phyloP scores from a whole-genome alignment of 2,888 invertebrate species.

The Drosophila parthenogenetica region DNA sequence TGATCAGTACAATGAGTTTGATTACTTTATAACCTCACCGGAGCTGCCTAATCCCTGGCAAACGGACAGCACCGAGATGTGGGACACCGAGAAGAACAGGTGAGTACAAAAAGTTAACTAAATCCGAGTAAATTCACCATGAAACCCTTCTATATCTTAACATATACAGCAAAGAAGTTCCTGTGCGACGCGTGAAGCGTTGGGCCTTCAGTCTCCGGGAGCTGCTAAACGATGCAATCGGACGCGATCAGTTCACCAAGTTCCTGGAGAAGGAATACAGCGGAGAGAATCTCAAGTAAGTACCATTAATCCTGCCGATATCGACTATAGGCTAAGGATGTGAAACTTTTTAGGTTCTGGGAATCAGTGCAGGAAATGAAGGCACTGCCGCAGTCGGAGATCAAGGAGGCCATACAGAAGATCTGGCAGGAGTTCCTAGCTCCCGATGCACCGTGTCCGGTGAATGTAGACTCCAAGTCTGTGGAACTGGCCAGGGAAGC shows the following conservation, averaged over 20 bases:
- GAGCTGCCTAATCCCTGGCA: constrained; percentile 99
- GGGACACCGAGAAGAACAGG: constrained; percentile 98
- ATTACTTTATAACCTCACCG: constrained; percentile 96
- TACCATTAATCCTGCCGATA: constrained; percentile 19
- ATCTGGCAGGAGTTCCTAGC: constrained; percentile 98
- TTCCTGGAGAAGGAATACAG: constrained; percentile 99
- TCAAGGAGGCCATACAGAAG: constrained; percentile 92
- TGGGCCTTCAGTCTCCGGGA: constrained; percentile 99
- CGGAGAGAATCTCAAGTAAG: constrained; percentile 98
- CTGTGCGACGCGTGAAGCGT: constrained; percentile 95
- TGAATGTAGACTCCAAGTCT: constrained; percentile 98
- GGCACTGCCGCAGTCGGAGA: constrained; percentile 93
- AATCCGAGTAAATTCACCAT: no score
- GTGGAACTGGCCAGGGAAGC: constrained; percentile 93
- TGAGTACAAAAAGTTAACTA: constrained; percentile 83
- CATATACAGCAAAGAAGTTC: constrained; percentile 93
- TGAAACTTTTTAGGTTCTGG: constrained; percentile 91
- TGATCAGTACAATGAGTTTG: constrained; percentile 98
- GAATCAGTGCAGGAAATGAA: constrained; percentile 97
- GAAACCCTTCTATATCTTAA: no score
- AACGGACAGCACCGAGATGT: constrained; percentile 96
- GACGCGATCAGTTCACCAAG: constrained; percentile 97
- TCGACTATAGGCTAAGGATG: constrained; percentile 85
- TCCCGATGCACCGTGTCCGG: constrained; percentile 96
- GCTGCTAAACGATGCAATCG: constrained; percentile 96